Evolutionary conservation across 2,888 invertebrate species (phyloP).

Genomic region (Willowsia nigromaculata): DNA sequence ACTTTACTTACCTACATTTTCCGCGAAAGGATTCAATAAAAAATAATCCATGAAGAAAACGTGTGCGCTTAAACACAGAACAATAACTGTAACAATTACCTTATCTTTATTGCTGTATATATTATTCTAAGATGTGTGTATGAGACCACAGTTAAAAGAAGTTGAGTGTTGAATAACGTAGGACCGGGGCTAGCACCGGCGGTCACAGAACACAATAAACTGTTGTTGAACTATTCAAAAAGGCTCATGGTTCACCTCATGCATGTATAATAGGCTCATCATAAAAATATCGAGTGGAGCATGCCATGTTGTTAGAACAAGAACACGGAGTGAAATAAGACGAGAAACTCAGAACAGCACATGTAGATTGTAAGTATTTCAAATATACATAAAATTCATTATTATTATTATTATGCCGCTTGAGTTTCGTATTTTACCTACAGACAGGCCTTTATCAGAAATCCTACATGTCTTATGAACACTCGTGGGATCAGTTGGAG

Average conservation of each 20-base stretch:
- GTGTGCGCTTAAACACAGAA: neutral
- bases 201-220: neutral
- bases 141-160: neutral
- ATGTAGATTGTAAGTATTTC: neutral
- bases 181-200: neutral
- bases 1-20: constrained; percentile 46
- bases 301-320: neutral
- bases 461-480: too few species aligned
- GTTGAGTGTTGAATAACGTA: neutral
- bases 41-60: neutral
- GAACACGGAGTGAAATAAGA: neutral
- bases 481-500: too few species aligned
- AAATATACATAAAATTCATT: too few species aligned
- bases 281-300: neutral
- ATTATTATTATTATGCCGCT: too few species aligned
- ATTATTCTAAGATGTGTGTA: neutral
- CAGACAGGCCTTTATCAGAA: too few species aligned
- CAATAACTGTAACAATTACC: constrained; percentile 37
- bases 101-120: constrained; percentile 1
- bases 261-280: constrained; percentile 16
- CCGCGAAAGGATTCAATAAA: constrained; percentile 13
- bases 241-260: neutral
- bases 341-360: neutral
- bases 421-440: too few species aligned
- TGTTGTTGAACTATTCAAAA: neutral